A percentile compares a stretch with the other conserved stretches of the same genome.
Conservation (phyloP, 2,888 invertebrate species). For the Tetragonisca angustula region DNA sequence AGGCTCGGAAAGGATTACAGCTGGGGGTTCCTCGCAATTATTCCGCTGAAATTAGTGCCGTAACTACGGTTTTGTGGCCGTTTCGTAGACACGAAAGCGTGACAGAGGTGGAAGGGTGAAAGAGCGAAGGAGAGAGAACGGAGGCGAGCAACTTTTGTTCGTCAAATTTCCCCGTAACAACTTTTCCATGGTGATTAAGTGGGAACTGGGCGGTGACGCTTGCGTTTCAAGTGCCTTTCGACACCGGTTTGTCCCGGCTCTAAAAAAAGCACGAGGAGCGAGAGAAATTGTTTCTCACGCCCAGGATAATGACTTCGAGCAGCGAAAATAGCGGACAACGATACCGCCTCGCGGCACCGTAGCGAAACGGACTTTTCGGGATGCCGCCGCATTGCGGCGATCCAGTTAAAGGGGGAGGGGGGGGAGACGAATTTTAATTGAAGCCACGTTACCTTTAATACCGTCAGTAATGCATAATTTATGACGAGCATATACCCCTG, state of each 20-base stretch:
- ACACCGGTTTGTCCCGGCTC: neutral
- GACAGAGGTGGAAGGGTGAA: neutral
- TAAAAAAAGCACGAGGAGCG: neutral
- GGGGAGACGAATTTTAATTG: slow-evolving; percentile 51
- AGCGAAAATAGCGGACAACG: slow-evolving; percentile 12
- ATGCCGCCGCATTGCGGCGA: slow-evolving; percentile 58
- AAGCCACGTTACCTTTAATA: slow-evolving; percentile 55
- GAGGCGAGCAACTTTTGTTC: slow-evolving; percentile 43
- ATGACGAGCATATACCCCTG: slow-evolving; percentile 30
- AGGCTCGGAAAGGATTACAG: slow-evolving; percentile 39
- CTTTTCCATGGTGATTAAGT: slow-evolving; percentile 57
- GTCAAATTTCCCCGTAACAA: slow-evolving; percentile 55
- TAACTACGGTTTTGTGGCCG: slow-evolving; percentile 49
- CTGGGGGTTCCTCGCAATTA: slow-evolving; percentile 56
- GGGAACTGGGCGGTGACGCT: slow-evolving; percentile 10
- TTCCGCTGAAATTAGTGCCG: slow-evolving; percentile 58
- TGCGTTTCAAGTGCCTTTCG: slow-evolving; percentile 32
- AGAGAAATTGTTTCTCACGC: slow-evolving; percentile 30
- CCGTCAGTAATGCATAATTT: slow-evolving; percentile 56
- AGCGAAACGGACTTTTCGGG: slow-evolving; percentile 28
- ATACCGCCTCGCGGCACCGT: neutral
- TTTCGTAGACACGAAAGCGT: slow-evolving; percentile 10
- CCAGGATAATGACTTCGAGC: slow-evolving; percentile 13
- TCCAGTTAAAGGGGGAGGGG: slow-evolving; percentile 40
- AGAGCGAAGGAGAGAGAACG: neutral